phyloP scores from a whole-genome alignment of 37 sponge, comb jelly and placozoan genomes.

The Cladorhizidae sp. region DNA sequence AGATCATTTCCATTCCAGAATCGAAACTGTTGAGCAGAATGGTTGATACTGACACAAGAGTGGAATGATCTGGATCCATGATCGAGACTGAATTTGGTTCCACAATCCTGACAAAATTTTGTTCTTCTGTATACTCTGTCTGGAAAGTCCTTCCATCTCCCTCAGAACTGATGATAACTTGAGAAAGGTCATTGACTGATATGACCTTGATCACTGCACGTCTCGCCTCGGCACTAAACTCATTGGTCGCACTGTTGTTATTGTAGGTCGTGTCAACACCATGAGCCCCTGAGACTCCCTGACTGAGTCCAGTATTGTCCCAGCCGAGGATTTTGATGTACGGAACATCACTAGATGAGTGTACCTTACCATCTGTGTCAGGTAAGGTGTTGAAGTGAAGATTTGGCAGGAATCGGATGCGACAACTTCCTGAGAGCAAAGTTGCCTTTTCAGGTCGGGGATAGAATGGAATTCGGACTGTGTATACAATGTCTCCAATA shows the following conservation, averaged over 20 bases:
- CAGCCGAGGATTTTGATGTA: constrained; percentile 72
- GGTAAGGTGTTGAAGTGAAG: constrained; percentile 77
- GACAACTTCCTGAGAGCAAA: constrained; percentile 67
- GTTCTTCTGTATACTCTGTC: constrained; percentile 67
- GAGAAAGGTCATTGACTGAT: constrained; percentile 75
- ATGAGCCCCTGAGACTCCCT: constrained; percentile 65
- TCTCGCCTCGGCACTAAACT: constrained; percentile 56
- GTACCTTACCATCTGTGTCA: constrained; percentile 56
- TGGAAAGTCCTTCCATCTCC: constrained; percentile 38
- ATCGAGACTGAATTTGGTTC: constrained; percentile 55
- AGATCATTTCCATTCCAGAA: constrained; percentile 50
- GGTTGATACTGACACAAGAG: constrained; percentile 57
- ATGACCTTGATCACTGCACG: constrained; percentile 50
- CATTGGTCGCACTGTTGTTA: constrained; percentile 75
- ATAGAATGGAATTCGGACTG: constrained; percentile 55
- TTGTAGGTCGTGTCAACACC: constrained; percentile 86
- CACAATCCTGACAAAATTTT: constrained; percentile 66
- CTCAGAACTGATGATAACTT: constrained; percentile 30
- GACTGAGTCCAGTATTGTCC: constrained; percentile 80
- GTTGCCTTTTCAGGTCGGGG: constrained; percentile 84
- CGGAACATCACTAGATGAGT: constrained; percentile 65
- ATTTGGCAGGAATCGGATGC: constrained; percentile 76
- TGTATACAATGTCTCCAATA: constrained; percentile 82
- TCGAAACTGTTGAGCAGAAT: constrained; percentile 52
- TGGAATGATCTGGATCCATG: constrained; percentile 66